These are phyloP conservation scores for Aphelenchoides fujianensis DNA, from an alignment of 1,140 invertebrate genomes.

Conservation along the genomic window DNA sequence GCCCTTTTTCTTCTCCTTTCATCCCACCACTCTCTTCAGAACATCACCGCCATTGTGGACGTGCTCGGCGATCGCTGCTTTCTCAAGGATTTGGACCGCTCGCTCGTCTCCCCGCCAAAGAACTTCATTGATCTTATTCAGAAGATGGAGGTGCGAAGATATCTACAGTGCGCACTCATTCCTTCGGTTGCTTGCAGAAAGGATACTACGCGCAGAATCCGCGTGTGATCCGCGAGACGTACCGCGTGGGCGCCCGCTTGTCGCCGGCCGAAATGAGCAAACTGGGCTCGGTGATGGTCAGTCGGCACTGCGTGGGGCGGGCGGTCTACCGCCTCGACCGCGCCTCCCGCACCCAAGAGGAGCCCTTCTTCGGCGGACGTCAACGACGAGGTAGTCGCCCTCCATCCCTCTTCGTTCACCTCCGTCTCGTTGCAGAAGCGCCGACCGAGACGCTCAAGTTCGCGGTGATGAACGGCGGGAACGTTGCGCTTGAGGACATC, in stretches of 20 bases:
- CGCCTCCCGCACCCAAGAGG: slow-evolving; percentile 24
- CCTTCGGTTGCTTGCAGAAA: slow-evolving; percentile 39
- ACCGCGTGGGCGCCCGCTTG: slow-evolving; percentile 50
- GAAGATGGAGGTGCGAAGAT: slow-evolving; percentile 58
- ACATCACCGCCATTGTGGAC: slow-evolving; percentile 64
- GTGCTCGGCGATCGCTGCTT: slow-evolving; percentile 60
- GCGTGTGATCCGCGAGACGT: slow-evolving; percentile 59
- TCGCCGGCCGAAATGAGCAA: slow-evolving; percentile 44
- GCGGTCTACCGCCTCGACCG: slow-evolving; percentile 30
- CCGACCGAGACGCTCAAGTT: slow-evolving; percentile 41
- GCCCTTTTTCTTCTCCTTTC: slow-evolving; percentile 3
- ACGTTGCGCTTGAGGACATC: slow-evolving; percentile 52
- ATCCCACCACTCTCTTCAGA: slow-evolving; percentile 49
- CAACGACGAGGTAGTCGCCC: neutral
- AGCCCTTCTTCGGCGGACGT: slow-evolving; percentile 26
- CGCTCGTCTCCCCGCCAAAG: slow-evolving; percentile 61
- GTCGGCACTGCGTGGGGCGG: slow-evolving; percentile 37
- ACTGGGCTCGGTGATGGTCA: slow-evolving; percentile 56
- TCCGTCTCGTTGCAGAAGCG: neutral
- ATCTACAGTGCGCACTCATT: neutral
- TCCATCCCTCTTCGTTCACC: neutral
- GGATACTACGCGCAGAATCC: slow-evolving; percentile 62
- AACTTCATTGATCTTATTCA: slow-evolving; percentile 63
- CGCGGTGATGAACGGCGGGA: slow-evolving; percentile 46
- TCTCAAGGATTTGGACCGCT: slow-evolving; percentile 62